Conservation (phyloP, 2,888 invertebrate genomes). For the Cerastis leucographa region DNA sequence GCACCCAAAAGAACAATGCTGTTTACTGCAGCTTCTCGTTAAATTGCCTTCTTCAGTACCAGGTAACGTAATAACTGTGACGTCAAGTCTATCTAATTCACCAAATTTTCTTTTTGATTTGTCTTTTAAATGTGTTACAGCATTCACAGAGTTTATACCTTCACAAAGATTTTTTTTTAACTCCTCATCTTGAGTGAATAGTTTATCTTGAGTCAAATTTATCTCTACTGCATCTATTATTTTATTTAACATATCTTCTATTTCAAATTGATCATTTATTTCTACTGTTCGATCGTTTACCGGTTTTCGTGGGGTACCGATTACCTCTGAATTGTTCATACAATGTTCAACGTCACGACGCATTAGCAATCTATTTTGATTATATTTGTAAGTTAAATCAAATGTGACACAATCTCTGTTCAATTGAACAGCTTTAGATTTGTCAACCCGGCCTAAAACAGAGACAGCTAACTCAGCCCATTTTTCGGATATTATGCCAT, state of each 20-base stretch:
- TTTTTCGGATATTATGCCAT: slow-evolving; percentile 84
- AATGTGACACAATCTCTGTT: slow-evolving; percentile 85
- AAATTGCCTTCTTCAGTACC: slow-evolving; percentile 62
- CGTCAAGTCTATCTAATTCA: slow-evolving; percentile 92
- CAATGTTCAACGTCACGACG: slow-evolving; percentile 71
- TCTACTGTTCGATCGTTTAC: slow-evolving; percentile 1
- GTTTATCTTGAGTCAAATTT: slow-evolving; percentile 89
- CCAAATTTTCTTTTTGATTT: slow-evolving; percentile 80
- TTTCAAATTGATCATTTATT: slow-evolving; percentile 67
- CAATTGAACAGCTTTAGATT: slow-evolving; percentile 69
- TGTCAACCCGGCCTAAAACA: slow-evolving; percentile 80
- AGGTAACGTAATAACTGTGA: slow-evolving; percentile 91
- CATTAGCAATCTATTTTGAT: slow-evolving; percentile 90
- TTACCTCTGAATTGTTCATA: slow-evolving; percentile 21
- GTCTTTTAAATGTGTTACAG: slow-evolving; percentile 72
- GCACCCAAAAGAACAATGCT: slow-evolving; percentile 92
- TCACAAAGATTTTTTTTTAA: slow-evolving; percentile 75
- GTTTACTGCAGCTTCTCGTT: slow-evolving; percentile 85
- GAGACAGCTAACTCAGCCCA: slow-evolving; percentile 91
- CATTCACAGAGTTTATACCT: slow-evolving; percentile 55
- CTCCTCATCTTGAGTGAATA: slow-evolving; percentile 80
- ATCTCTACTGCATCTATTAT: slow-evolving; percentile 92
- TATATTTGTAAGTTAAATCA: slow-evolving; percentile 90
- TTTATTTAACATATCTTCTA: slow-evolving; percentile 86
- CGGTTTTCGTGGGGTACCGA: not conserved